Evolutionary conservation across 1,140 invertebrate genomes (phyloP), one percentile per base, ranked within the genome.

Genomic region (Apolygus lucorum): DNA sequence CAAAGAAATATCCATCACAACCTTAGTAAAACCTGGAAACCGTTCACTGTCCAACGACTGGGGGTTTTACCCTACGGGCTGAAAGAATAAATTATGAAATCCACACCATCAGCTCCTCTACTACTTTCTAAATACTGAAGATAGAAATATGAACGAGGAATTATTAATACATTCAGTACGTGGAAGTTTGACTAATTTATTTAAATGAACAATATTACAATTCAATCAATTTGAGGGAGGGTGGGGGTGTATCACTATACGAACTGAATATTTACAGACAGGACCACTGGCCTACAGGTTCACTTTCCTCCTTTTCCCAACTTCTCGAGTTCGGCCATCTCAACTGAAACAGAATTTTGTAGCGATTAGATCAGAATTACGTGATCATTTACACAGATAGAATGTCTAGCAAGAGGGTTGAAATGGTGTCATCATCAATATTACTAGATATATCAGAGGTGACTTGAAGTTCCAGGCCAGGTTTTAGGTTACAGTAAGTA

Each of bases 251-350:
- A 42, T 17, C 34, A 42, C 34, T 42, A 42, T 8, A 42, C 34
- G 34, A 42, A 42, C 34, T 42, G 4, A 42, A 42, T 42, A 42
- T 42, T 4, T 42, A 42, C 34, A 42, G 17, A 42, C 4, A 4
- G 17, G 34, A 8, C 4, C 4, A 4, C 17, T 42, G 4, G 4
- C 4, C 17, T 42, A 8, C 4, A 17, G 34, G 17, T 17, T 8
- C 4, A 8, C 34, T 42, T 42, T 17, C 17, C 34, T 42, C 17
- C 4, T 8, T 17, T 4, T 42, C 34, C 70, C 52, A 71, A 64
- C 24, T 65, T 71, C 64, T 71, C 70, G 26, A 71, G 67, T 63
- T 71, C 70, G 27, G 66, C 70, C 26, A 71, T 64, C 49, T 71
- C 70, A 34, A 28, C 70, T 71, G 59, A 28, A 71, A 71, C 8